A percentile compares a stretch with the other conserved stretches of the same genome.
These are phyloP conservation scores for Cheilosia variabilis DNA, from an alignment of 2,888 invertebrate genomes.

Conservation along the genomic window DNA sequence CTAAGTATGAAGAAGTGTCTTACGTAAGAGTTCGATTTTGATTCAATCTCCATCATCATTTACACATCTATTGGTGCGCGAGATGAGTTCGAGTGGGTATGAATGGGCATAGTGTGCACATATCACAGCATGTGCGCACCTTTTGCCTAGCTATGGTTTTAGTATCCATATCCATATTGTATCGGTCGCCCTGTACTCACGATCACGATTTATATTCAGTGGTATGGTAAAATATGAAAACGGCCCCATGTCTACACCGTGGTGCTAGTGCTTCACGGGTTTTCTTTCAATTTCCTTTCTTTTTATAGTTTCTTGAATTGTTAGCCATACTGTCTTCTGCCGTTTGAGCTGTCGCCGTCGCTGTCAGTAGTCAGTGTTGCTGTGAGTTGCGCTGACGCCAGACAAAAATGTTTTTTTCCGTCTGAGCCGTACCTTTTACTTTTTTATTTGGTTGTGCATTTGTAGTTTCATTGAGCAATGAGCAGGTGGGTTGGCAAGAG, in stretches of 20 bases:
- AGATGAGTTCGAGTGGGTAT: conserved; percentile 27
- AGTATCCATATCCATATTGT: not conserved
- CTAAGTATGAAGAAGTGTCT: conserved; percentile 14
- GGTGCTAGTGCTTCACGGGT: conserved; percentile 8
- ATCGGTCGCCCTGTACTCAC: not conserved
- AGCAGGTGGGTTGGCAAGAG: conserved; percentile 21
- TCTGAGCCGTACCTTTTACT: not conserved
- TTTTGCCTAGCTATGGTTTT: conserved; percentile 16
- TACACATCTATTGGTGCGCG: conserved; percentile 31
- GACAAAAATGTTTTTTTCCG: not conserved
- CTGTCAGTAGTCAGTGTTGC: no score
- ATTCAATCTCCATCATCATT: conserved; percentile 32
- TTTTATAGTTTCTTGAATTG: conserved; percentile 40
- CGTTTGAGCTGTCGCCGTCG: not conserved
- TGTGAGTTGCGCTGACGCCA: conserved; percentile 35
- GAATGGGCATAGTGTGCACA: conserved; percentile 13
- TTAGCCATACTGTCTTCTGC: not conserved
- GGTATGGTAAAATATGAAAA: not conserved
- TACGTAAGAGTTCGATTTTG: conserved; percentile 59
- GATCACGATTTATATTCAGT: no score
- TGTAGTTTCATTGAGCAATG: conserved; percentile 3
- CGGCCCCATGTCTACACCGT: conserved; percentile 11
- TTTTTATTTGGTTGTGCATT: not conserved
- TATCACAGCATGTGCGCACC: conserved; percentile 25
- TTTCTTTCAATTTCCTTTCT: conserved; percentile 31